Evolutionary conservation across 2,888 invertebrate species (phyloP).

Genomic region (Dendrolimus pini): DNA sequence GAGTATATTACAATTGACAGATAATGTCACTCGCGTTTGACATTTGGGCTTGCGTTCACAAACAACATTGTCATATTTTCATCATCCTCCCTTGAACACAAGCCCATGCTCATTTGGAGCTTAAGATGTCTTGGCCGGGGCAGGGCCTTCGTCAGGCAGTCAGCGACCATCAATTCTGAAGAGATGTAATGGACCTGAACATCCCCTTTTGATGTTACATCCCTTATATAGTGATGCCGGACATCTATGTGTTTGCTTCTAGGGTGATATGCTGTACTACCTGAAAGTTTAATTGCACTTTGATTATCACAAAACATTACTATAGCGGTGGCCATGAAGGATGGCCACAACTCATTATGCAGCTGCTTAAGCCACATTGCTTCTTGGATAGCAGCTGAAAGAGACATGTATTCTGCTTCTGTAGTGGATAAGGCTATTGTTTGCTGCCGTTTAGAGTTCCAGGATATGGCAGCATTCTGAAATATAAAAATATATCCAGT

Average conservation of each 20-base stretch:
- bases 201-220: conserved; percentile 1
- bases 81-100: no score
- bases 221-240: conserved; percentile 12
- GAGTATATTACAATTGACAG: no score
- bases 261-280: conserved; percentile 7
- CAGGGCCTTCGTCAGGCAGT: no score
- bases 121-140: no score
- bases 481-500: conserved; percentile 21
- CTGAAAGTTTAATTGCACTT: conserved; percentile 16
- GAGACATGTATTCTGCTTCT: conserved; percentile 19
- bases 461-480: conserved; percentile 22
- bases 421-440: conserved; percentile 6
- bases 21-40: no score
- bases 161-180: no score
- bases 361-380: conserved; percentile 14
- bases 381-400: conserved; percentile 16
- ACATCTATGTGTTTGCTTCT: conserved; percentile 17
- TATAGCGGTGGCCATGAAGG: conserved; percentile 1
- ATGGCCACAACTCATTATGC: conserved; percentile 6
- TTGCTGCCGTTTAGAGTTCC: conserved; percentile 19
- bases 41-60: no score
- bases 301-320: conserved; percentile 16
- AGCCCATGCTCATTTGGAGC: no score
- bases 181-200: conserved; percentile 2
- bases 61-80: no score